Conservation (phyloP, 2,888 invertebrate species). For the Spodoptera littoralis region DNA sequence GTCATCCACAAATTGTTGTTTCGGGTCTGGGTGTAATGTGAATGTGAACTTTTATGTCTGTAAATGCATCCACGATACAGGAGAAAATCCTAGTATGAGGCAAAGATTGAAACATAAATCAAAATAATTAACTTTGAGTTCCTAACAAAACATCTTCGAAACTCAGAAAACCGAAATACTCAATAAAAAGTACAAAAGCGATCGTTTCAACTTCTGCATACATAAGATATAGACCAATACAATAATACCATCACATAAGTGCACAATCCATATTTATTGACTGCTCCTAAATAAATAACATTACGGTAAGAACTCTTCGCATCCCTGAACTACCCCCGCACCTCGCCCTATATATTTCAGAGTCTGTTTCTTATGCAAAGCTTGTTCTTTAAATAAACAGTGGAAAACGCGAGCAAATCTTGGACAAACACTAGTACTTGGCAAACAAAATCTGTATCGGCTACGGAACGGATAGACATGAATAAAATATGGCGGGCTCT, state of each 20-base stretch:
- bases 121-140: too few species aligned
- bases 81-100: too few species aligned
- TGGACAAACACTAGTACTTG: slow-evolving; percentile 53
- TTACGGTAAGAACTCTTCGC: slow-evolving; percentile 17
- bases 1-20: too few species aligned
- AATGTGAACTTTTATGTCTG: too few species aligned
- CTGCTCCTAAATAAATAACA: slow-evolving; percentile 23
- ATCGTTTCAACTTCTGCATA: too few species aligned
- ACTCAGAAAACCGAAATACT: too few species aligned
- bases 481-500: slow-evolving; percentile 53
- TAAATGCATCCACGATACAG: too few species aligned
- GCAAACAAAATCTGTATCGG: slow-evolving; percentile 56
- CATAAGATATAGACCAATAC: not conserved
- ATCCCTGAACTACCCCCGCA: slow-evolving; percentile 8
- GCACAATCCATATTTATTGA: slow-evolving; percentile 4
- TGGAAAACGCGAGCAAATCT: slow-evolving; percentile 48
- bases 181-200: too few species aligned
- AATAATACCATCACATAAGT: not conserved
- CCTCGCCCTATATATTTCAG: slow-evolving; percentile 30
- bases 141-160: too few species aligned
- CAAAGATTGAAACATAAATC: too few species aligned
- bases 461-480: slow-evolving; percentile 48
- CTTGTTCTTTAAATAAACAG: slow-evolving; percentile 51
- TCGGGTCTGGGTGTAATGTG: too few species aligned
- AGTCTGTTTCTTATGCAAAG: slow-evolving; percentile 38